Conservation (phyloP, 2,797 vertebrate genomes). For the Triplophysa yarkandensis region DNA sequence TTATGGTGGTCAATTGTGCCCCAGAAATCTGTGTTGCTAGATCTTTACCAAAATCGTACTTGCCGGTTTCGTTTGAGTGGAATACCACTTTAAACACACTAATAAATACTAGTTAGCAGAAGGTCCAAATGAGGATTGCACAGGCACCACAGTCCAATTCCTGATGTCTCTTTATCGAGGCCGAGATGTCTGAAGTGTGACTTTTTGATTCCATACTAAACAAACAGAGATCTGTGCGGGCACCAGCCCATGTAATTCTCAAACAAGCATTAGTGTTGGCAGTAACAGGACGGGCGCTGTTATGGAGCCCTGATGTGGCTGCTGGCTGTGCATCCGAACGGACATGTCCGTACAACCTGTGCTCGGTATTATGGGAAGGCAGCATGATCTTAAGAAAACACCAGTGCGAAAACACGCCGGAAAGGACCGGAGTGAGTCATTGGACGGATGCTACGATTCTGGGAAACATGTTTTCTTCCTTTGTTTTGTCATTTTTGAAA, state of each 20-base stretch:
- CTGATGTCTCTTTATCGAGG: no score
- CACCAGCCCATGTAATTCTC: neutral
- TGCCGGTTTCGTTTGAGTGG: no score
- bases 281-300: constrained; percentile 21
- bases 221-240: constrained; percentile 10
- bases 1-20: no score
- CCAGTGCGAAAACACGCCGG: constrained; percentile 27
- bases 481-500: constrained; percentile 8
- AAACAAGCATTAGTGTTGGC: constrained; percentile 16
- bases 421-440: neutral
- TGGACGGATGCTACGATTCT: constrained; percentile 2
- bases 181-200: neutral
- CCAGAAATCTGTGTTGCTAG: no score
- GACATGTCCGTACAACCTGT: constrained; percentile 55
- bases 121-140: no score
- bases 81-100: no score
- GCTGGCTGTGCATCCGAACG: constrained; percentile 49
- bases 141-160: no score
- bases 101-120: no score
- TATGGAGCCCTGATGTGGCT: constrained; percentile 32
- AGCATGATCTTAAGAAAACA: constrained; percentile 17
- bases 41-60: no score
- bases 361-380: constrained; percentile 30
- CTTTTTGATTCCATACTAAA: neutral
- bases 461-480: neutral